These are phyloP conservation scores for Dicrostonyx torquatus DNA, from an alignment of 2,797 vertebrate species.

Conservation along the genomic window DNA sequence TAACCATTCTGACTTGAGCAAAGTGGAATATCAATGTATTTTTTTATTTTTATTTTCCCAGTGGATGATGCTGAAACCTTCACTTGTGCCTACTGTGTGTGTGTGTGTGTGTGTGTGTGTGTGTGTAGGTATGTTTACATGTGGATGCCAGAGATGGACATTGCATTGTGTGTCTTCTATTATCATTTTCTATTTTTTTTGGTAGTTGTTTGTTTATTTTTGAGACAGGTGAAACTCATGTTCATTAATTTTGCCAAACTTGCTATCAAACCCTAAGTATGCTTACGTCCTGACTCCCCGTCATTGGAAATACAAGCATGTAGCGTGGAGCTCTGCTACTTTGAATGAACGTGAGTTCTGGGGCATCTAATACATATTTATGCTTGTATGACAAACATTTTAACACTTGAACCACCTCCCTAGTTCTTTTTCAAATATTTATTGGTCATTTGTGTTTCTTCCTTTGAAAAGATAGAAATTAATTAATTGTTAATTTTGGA, in stretches of 20 bases:
- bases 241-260: not conserved
- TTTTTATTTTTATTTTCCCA: not conserved
- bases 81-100: too few relatives aligned
- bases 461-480: not conserved
- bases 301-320: not conserved
- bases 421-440: not conserved
- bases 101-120: not conserved
- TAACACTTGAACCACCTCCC: not conserved
- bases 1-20: not conserved
- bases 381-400: not conserved
- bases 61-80: too few relatives aligned
- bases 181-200: too few relatives aligned
- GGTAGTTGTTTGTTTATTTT: not conserved
- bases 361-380: not conserved
- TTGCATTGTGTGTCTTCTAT: not conserved
- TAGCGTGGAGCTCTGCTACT: not conserved
- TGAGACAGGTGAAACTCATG: not conserved
- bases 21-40: not conserved
- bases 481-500: not conserved
- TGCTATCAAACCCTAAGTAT: not conserved
- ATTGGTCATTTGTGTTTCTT: not conserved
- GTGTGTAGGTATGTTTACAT: not conserved
- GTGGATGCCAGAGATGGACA: not conserved
- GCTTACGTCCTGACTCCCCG: not conserved
- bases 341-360: not conserved